Evolutionary conservation across 1,140 invertebrate species (phyloP), one percentile per base, ranked within the genome.

Genomic region (Scaptomyza pallida): DNA sequence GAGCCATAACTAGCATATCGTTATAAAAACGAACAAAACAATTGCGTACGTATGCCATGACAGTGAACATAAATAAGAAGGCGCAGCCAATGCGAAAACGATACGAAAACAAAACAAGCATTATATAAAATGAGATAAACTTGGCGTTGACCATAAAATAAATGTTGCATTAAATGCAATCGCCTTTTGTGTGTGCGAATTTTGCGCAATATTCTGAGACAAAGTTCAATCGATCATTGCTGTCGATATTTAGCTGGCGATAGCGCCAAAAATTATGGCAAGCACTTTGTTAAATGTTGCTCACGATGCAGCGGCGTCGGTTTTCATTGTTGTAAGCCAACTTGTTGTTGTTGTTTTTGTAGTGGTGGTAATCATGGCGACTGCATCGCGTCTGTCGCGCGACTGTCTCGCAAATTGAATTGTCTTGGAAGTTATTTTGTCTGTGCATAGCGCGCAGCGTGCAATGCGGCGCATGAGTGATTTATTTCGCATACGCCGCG

Each of bases 201-300:
- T 56, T 69, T 61, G 45, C 41, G 50, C 70, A 69, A 72, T 67
- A 55, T 72, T 72, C 69, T 68, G 59, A 74, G 72, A 54, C 81
- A 86, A 88, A 86, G 82, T 86, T 86, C 81, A 88, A 86, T 86
- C 81, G 81, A 86, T 86, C 82, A 86, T 88, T 86, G 72, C 72
- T 76, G 78, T 80, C 78, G 80, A 85, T 85, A 85, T 85, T 86
- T 86, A 85, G 81, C 65, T 17, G 69, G 70, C 74, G 81, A 86
- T 86, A 86, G 82, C 77, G 78, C 65, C 77, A 78, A 79, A 51
- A 86, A 86, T 86, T 86, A 86, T 86, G 82, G 81, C 81, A 86
- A 86, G 79, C 81, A 88, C 77, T 86, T 86, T 86, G 81, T 86
- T 86, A 86, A 88, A 82, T 82, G 78, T 76, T 72, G 74, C 69